Evolutionary conservation across 2,113 vertebrate species (phyloP).

Genomic region (Cinclus cinclus): DNA sequence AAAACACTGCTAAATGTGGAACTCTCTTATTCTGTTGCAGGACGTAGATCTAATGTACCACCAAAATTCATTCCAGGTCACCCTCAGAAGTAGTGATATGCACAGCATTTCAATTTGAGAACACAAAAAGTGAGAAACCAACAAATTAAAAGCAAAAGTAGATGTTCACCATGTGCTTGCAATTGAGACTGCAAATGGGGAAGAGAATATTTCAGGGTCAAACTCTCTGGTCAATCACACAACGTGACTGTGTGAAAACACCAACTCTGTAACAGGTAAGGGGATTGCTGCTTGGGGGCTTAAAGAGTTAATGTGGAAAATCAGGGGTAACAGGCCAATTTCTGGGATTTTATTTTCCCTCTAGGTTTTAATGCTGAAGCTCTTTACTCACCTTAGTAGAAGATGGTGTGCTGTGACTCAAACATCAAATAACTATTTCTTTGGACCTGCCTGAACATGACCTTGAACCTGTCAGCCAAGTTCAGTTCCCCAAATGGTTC

Average conservation of each 20-base stretch:
- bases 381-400: neutral
- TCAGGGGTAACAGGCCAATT: neutral
- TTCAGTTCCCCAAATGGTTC: neutral
- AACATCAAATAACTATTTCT: neutral
- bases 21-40: neutral
- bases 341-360: neutral
- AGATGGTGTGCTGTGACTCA: neutral
- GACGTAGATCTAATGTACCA: neutral
- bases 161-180: neutral
- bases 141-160: conserved; percentile 22
- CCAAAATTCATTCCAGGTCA: neutral
- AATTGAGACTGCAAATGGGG: neutral
- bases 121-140: neutral
- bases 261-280: neutral
- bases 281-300: neutral
- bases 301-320: neutral
- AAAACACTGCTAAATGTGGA: neutral
- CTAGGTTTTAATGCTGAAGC: neutral
- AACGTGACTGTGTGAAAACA: neutral
- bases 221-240: neutral
- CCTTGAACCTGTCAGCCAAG: neutral
- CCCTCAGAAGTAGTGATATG: neutral
- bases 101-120: neutral
- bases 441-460: neutral
- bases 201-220: neutral